Percentiles rank a stretch among this genome's conserved stretches.
Conservation (phyloP, 1,140 invertebrate genomes). For the Olivierus martensii region DNA sequence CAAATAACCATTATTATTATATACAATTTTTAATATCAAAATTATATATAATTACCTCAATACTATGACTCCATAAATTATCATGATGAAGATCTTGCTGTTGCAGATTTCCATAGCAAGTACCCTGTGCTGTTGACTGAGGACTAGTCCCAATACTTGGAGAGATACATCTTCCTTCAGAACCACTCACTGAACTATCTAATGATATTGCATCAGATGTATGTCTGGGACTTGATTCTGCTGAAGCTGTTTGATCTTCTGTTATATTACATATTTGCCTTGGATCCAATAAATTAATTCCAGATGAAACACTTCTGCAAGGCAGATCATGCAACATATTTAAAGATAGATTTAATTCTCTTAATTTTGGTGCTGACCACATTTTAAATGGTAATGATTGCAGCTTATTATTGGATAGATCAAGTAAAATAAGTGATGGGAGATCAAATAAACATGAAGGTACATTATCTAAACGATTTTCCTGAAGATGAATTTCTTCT, state of each 20-base stretch:
- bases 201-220: slow-evolving; percentile 8
- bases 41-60: slow-evolving; percentile 51
- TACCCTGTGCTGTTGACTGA: slow-evolving; percentile 8
- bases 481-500: slow-evolving; percentile 74
- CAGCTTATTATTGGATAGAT: slow-evolving; percentile 90
- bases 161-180: slow-evolving; percentile 6
- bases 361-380: slow-evolving; percentile 77
- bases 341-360: slow-evolving; percentile 79
- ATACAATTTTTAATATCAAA: not conserved
- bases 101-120: slow-evolving; percentile 2
- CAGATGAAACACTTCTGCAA: slow-evolving; percentile 7
- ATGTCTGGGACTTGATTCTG: slow-evolving; percentile 16
- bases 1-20: too few species aligned
- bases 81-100: slow-evolving; percentile 42
- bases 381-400: slow-evolving; percentile 65
- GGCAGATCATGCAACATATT: slow-evolving; percentile 79
- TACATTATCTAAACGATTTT: slow-evolving; percentile 67
- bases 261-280: slow-evolving; percentile 5
- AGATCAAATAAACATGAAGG: slow-evolving; percentile 62
- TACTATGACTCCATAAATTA: slow-evolving; percentile 52
- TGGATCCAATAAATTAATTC: slow-evolving; percentile 3
- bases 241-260: slow-evolving; percentile 11
- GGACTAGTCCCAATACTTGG: slow-evolving; percentile 8
- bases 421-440: slow-evolving; percentile 61
- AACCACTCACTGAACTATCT: not conserved